A percentile compares a stretch with the other conserved stretches of the same genome.
Evolutionary conservation across 2,113 vertebrate species (phyloP).

Genomic region (Melanerpes aurifrons): DNA sequence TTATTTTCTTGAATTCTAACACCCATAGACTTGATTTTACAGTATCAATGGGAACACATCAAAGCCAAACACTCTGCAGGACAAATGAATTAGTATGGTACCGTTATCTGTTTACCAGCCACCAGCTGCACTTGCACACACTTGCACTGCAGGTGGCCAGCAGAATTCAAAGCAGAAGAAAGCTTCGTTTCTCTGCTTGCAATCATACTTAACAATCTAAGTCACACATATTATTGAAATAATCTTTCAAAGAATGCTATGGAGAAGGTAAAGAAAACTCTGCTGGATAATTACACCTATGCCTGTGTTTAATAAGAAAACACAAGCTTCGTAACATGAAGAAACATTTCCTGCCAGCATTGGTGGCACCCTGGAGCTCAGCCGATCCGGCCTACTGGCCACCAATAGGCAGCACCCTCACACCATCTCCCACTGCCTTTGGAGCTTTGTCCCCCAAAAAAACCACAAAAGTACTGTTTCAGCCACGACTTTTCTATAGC

Average conservation of each 20-base stretch:
- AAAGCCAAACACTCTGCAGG: not conserved
- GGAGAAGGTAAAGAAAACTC: not conserved
- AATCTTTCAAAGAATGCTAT: not conserved
- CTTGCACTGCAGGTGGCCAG: not conserved
- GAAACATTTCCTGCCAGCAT: not conserved
- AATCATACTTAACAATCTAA: slow-evolving; percentile 23
- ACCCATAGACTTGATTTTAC: not conserved
- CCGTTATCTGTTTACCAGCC: not conserved
- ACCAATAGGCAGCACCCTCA: slow-evolving; percentile 27
- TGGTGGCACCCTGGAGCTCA: not conserved
- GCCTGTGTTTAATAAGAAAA: slow-evolving; percentile 9
- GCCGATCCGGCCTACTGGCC: not conserved
- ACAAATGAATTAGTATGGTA: not conserved
- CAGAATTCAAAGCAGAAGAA: not conserved
- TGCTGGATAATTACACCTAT: not conserved
- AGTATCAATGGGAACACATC: not conserved
- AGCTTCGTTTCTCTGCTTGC: not conserved
- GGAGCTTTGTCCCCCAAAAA: not conserved
- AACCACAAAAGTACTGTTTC: not conserved
- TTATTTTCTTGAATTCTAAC: slow-evolving; percentile 11
- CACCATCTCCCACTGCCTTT: not conserved
- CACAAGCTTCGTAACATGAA: not conserved
- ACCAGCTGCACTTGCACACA: not conserved
- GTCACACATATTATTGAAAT: slow-evolving; percentile 25
- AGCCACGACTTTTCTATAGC: not conserved